A percentile compares a stretch with the other conserved stretches of the same genome.
Evolutionary conservation across 2,888 invertebrate species (phyloP).

Genomic region (Cephalotes varians): DNA sequence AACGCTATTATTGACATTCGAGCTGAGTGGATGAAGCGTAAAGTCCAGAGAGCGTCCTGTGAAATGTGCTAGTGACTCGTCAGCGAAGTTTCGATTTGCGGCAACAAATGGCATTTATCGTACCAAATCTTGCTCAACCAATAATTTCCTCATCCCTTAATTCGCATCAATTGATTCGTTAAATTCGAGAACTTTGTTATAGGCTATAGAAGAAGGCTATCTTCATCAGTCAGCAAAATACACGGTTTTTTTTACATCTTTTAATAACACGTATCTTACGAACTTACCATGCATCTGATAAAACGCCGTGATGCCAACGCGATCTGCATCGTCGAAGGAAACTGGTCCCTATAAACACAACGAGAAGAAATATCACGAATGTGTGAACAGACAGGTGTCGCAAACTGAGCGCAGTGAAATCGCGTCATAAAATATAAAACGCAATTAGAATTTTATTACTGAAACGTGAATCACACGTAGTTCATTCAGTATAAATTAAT

Average conservation of each 20-base stretch:
- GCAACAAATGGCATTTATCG: slow-evolving; percentile 27
- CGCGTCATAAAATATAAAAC: slow-evolving; percentile 23
- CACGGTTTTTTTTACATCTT: neutral
- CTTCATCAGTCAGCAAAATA: neutral
- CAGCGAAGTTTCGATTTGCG: slow-evolving; percentile 14
- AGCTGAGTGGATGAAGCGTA: slow-evolving; percentile 11
- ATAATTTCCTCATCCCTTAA: neutral
- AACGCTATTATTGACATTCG: slow-evolving; percentile 40
- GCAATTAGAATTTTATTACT: slow-evolving; percentile 17
- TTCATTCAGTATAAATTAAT: slow-evolving; percentile 17
- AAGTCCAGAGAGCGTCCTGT: slow-evolving; percentile 8
- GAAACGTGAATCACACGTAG: neutral
- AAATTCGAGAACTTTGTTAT: neutral
- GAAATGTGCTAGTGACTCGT: slow-evolving; percentile 21
- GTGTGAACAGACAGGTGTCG: neutral
- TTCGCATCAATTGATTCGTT: neutral
- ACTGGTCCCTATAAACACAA: slow-evolving; percentile 92
- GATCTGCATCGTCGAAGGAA: slow-evolving; percentile 95
- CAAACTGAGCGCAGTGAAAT: neutral
- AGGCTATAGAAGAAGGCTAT: neutral
- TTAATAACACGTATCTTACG: neutral
- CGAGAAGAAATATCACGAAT: neutral
- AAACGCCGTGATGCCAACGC: slow-evolving; percentile 94
- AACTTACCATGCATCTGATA: slow-evolving; percentile 94
- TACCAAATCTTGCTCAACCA: neutral